These are phyloP conservation scores for Gymnoscopelus braueri DNA, from an alignment of 2,797 vertebrate genomes.

Conservation along the genomic window DNA sequence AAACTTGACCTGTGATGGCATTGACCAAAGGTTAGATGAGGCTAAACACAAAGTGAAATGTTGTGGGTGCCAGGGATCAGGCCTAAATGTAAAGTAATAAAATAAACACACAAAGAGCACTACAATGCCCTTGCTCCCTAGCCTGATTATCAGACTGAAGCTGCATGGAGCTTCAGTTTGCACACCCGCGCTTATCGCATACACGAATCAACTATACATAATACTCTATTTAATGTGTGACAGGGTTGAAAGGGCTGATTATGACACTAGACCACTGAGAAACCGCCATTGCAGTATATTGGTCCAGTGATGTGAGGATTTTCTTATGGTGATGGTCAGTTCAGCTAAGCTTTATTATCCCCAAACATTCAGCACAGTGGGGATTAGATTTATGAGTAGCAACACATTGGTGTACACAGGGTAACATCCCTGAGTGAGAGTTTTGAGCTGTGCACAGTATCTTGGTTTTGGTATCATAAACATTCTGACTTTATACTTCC, in stretches of 20 bases:
- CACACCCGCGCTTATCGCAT: slow-evolving; percentile 9
- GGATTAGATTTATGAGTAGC: slow-evolving; percentile 45
- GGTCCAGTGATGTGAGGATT: slow-evolving; percentile 40
- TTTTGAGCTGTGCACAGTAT: slow-evolving; percentile 5
- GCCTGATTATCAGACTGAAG: no score
- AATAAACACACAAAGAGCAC: slow-evolving; percentile 1
- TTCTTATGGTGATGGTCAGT: slow-evolving; percentile 34
- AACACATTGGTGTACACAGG: slow-evolving; percentile 17
- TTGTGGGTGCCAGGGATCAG: slow-evolving; percentile 28
- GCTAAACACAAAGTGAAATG: slow-evolving; percentile 33
- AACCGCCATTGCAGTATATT: slow-evolving; percentile 30
- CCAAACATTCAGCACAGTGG: slow-evolving; percentile 24
- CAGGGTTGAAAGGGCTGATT: slow-evolving; percentile 44
- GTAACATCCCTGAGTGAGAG: slow-evolving; percentile 34
- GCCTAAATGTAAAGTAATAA: slow-evolving; percentile 23
- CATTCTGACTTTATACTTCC: no score
- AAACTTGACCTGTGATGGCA: slow-evolving; percentile 28
- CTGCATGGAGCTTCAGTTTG: no score
- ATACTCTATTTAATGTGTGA: slow-evolving; percentile 5
- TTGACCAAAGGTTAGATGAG: slow-evolving; percentile 14
- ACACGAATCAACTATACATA: slow-evolving; percentile 32
- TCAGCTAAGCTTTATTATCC: slow-evolving; percentile 41
- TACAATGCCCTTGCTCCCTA: neutral
- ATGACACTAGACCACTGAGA: slow-evolving; percentile 5
- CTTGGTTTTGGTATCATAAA: no score